Evolutionary conservation across 1,140 invertebrate genomes (phyloP).

Genomic region (Drosophila mauritiana): DNA sequence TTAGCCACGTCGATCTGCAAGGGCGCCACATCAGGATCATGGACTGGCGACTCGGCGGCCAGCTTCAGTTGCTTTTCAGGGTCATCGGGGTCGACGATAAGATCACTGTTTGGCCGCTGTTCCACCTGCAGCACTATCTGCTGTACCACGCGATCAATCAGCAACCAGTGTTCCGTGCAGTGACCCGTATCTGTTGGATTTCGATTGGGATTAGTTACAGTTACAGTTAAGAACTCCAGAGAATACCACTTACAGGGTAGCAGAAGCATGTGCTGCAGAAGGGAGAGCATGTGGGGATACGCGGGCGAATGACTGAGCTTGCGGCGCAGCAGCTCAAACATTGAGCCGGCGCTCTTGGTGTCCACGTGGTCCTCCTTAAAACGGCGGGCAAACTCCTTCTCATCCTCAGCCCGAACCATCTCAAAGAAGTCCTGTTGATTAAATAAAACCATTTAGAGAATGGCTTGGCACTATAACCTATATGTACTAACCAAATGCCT

Average conservation of each 20-base stretch:
- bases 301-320: slow-evolving; percentile 97
- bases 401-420: slow-evolving; percentile 98
- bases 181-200: slow-evolving; percentile 89
- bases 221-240: neutral
- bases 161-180: slow-evolving; percentile 95
- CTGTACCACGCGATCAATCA: slow-evolving; percentile 98
- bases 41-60: slow-evolving; percentile 74
- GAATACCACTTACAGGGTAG: slow-evolving; percentile 91
- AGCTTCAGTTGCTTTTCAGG: slow-evolving; percentile 63
- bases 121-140: slow-evolving; percentile 95
- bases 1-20: slow-evolving; percentile 96
- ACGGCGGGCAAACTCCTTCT: slow-evolving; percentile 95
- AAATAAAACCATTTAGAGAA: neutral
- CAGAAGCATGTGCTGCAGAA: slow-evolving; percentile 95
- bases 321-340: slow-evolving; percentile 96
- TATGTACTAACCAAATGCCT: slow-evolving; percentile 88
- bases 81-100: slow-evolving; percentile 73
- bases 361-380: slow-evolving; percentile 97
- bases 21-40: slow-evolving; percentile 93
- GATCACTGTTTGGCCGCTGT: slow-evolving; percentile 81
- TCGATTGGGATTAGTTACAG: slow-evolving; percentile 44
- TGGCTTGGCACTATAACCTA: rapidly evolving
- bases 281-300: slow-evolving; percentile 96
- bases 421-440: slow-evolving; percentile 94
- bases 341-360: slow-evolving; percentile 95